A percentile compares a stretch with the other conserved stretches of the same genome.
These are phyloP conservation scores for Lingula anatina DNA, from an alignment of 2,888 invertebrate genomes.

Conservation along the genomic window DNA sequence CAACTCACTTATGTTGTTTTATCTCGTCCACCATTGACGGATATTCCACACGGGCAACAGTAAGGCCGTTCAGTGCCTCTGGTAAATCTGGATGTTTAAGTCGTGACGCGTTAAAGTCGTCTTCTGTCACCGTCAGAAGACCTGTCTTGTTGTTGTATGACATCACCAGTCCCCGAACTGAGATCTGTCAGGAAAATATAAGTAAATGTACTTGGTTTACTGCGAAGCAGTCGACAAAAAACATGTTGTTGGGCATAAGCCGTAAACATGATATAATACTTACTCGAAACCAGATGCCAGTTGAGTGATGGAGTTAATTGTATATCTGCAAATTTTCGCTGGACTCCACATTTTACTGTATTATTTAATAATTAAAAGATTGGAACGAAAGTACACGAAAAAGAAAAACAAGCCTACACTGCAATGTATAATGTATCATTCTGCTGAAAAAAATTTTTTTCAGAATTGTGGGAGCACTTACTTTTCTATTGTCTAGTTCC, in stretches of 20 bases:
- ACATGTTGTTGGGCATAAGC: background rate
- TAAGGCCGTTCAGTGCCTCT: background rate
- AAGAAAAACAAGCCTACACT: too few relatives aligned
- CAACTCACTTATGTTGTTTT: conserved; percentile 3
- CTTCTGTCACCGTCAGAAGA: background rate
- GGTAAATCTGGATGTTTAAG: background rate
- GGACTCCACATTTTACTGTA: too few relatives aligned
- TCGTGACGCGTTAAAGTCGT: conserved; percentile 2
- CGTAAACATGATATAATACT: background rate
- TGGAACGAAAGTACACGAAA: too few relatives aligned
- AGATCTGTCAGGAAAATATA: conserved; percentile 2
- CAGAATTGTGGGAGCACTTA: too few relatives aligned
- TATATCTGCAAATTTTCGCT: too few relatives aligned
- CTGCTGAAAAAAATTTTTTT: too few relatives aligned
- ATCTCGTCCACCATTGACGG: conserved; percentile 1
- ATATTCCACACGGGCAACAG: conserved; percentile 1
- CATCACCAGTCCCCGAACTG: conserved; percentile 2
- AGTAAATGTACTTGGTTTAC: background rate
- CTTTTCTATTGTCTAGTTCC: background rate
- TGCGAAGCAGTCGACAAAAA: background rate
- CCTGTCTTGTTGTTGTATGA: conserved; percentile 1
- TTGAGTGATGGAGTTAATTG: too few relatives aligned
- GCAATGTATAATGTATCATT: too few relatives aligned
- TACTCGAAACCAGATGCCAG: too few relatives aligned
- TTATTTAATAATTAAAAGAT: too few relatives aligned